Evolutionary conservation across 2,113 vertebrate species (phyloP).

Genomic region (Xiphorhynchus elegans): DNA sequence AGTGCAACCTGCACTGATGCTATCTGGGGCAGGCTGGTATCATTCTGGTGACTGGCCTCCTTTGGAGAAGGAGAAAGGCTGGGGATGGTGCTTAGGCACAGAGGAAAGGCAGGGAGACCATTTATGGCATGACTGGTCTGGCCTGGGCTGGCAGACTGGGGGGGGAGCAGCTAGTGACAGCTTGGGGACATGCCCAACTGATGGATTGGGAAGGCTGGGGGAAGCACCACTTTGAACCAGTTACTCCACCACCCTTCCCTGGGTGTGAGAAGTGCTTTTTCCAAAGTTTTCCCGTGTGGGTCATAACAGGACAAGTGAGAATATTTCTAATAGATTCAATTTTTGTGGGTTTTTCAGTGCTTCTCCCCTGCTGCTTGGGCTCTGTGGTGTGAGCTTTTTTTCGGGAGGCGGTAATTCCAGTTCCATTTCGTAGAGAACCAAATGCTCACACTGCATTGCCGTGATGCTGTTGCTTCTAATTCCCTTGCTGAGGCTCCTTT

Average conservation of each 20-base stretch:
- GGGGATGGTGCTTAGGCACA: not conserved
- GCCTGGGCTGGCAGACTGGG: not conserved
- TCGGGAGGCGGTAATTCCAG: not conserved
- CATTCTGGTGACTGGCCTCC: not conserved
- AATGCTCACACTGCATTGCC: not conserved
- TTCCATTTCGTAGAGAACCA: not conserved
- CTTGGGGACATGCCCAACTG: fast-evolving
- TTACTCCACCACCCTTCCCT: not conserved
- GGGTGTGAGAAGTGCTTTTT: not conserved
- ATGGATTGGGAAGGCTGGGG: not conserved
- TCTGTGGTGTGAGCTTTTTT: not conserved
- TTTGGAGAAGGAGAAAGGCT: not conserved
- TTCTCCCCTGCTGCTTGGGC: not conserved
- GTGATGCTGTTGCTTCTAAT: not conserved
- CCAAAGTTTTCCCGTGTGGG: not conserved
- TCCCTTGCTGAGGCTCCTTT: not conserved
- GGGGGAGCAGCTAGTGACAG: not conserved
- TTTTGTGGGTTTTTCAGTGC: slow-evolving; percentile 38
- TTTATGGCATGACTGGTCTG: not conserved
- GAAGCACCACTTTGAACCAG: not conserved
- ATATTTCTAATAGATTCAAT: slow-evolving; percentile 44
- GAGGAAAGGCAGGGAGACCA: not conserved
- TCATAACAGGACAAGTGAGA: slow-evolving; percentile 15
- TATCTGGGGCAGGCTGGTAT: fast-evolving
- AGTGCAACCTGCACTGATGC: not conserved